These are phyloP conservation scores for Apodemia zela DNA, from an alignment of 2,888 invertebrate genomes.

Conservation along the genomic window DNA sequence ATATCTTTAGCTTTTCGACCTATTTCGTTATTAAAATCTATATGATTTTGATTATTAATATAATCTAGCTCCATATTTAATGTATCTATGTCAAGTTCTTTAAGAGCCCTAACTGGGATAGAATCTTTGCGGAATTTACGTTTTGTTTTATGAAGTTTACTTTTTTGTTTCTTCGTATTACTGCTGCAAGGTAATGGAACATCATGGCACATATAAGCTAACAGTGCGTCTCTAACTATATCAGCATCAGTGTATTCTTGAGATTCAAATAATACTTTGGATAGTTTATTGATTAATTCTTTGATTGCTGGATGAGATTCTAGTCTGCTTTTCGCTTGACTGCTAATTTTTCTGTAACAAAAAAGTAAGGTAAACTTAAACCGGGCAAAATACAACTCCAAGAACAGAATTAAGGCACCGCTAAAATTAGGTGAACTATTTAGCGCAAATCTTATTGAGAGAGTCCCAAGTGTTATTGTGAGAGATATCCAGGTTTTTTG, in stretches of 20 bases:
- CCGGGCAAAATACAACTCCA: background rate
- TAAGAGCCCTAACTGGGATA: constrained; percentile 45
- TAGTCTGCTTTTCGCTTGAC: constrained; percentile 83
- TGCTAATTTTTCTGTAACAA: constrained; percentile 72
- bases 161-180: constrained; percentile 44
- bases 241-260: constrained; percentile 85
- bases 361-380: constrained; percentile 6
- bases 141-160: constrained; percentile 41
- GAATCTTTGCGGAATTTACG: constrained; percentile 40
- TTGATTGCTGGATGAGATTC: constrained; percentile 87
- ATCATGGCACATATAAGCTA: constrained; percentile 93
- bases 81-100: constrained; percentile 64
- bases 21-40: constrained; percentile 68
- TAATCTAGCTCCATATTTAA: constrained; percentile 69
- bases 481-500: too few relatives aligned
- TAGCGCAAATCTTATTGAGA: too few relatives aligned
- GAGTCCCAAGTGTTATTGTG: too few relatives aligned
- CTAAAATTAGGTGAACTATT: too few relatives aligned
- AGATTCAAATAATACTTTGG: constrained; percentile 83
- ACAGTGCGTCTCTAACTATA: constrained; percentile 87
- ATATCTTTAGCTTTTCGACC: constrained; percentile 69
- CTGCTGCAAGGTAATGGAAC: constrained; percentile 88
- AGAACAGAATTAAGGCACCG: too few relatives aligned
- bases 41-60: constrained; percentile 65
- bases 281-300: constrained; percentile 84